Percentiles rank a stretch among this genome's conserved stretches.
These are phyloP conservation scores for Stigmatopora argus DNA, from an alignment of 2,113 vertebrate species.

Conservation along the genomic window DNA sequence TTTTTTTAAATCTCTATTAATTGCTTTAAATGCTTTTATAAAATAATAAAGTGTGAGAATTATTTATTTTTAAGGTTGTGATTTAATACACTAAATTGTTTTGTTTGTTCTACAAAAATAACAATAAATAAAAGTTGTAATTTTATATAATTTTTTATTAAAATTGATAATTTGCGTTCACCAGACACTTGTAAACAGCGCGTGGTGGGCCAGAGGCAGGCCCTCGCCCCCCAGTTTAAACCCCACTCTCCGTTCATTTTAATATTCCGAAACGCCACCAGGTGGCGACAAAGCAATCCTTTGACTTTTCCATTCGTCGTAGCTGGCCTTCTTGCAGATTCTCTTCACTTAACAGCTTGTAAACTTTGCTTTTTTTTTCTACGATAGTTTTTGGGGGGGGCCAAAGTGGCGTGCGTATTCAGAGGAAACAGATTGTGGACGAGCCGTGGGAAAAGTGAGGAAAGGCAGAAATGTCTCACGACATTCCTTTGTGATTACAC, in stretches of 20 bases:
- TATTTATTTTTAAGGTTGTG: no score
- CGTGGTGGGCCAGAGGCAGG: no score
- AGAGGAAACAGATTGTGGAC: constrained; percentile 61
- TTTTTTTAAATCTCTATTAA: no score
- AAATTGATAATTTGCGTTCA: no score
- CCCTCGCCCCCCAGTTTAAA: neutral
- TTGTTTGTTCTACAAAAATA: no score
- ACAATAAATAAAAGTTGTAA: no score
- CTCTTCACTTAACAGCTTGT: constrained; percentile 21
- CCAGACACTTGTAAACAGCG: no score
- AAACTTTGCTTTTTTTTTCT: constrained; percentile 12
- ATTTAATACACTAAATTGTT: no score
- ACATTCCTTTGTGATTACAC: constrained; percentile 79
- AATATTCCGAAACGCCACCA: neutral
- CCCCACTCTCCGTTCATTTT: neutral
- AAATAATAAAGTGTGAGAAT: no score
- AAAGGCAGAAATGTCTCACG: constrained; percentile 73
- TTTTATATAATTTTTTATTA: no score
- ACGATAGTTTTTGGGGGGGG: constrained; percentile 26
- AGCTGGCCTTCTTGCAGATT: neutral
- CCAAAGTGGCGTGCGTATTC: constrained; percentile 49
- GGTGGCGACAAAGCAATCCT: neutral
- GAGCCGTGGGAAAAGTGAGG: constrained; percentile 70
- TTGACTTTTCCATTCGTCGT: neutral
- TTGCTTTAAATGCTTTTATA: no score